Conservation (phyloP, 2,797 vertebrate species). For the Fratercula arctica region DNA sequence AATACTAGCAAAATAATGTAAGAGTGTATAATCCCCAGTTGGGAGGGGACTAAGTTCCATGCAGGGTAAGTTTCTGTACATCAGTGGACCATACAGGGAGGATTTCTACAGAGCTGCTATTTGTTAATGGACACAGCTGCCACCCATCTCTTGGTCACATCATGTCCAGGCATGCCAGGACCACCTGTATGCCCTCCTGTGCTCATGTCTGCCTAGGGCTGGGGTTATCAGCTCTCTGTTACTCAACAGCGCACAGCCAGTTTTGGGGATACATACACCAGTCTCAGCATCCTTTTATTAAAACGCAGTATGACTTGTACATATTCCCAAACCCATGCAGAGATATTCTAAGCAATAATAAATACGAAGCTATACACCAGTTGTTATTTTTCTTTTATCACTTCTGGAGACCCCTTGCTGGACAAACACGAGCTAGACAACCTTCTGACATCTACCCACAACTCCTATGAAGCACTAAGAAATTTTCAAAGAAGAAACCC, state of each 20-base stretch:
- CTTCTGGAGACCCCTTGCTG: neutral
- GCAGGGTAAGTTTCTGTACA: neutral
- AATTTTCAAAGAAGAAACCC: neutral
- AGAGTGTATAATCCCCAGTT: neutral
- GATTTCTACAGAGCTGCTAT: neutral
- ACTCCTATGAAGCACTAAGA: neutral
- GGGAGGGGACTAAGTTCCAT: neutral
- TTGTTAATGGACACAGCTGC: neutral
- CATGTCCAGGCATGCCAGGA: neutral
- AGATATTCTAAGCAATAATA: neutral
- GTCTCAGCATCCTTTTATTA: neutral
- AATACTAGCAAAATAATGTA: neutral
- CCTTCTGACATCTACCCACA: neutral
- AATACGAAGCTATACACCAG: accelerated
- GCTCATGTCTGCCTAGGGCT: neutral
- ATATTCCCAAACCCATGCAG: neutral
- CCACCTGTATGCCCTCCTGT: neutral
- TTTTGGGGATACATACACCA: too few relatives aligned
- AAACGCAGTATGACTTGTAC: accelerated
- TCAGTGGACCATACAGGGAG: neutral
- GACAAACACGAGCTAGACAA: neutral
- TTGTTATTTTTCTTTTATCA: neutral
- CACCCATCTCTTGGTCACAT: neutral
- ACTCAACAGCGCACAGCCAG: accelerated
- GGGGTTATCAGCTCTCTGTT: neutral